phyloP scores from a whole-genome alignment of 2,113 vertebrate genomes.

The Anguilla rostrata region DNA sequence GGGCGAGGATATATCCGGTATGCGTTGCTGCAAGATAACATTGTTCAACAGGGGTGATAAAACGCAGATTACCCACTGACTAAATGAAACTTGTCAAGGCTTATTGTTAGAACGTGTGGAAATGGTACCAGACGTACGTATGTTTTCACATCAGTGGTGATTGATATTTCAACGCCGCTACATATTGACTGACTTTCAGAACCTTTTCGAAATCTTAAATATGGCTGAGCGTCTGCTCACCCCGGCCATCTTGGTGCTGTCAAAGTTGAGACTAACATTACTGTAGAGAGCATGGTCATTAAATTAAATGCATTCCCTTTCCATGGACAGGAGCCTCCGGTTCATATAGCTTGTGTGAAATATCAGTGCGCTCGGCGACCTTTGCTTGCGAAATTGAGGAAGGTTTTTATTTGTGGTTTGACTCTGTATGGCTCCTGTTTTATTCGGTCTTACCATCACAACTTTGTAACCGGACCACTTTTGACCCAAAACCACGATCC shows the following conservation, averaged over 20 bases:
- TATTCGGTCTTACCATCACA: background rate
- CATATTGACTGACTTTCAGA: background rate
- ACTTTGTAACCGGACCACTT: background rate
- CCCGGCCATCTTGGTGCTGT: background rate
- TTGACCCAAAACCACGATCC: too few species aligned
- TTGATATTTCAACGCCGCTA: background rate
- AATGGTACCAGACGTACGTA: background rate
- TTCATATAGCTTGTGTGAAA: background rate
- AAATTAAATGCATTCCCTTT: background rate
- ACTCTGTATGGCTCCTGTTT: background rate
- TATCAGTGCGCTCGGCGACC: background rate
- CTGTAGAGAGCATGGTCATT: background rate
- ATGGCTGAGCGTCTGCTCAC: background rate
- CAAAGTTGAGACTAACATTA: background rate
- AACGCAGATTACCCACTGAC: background rate
- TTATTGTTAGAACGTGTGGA: background rate
- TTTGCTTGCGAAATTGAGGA: background rate
- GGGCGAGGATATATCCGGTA: background rate
- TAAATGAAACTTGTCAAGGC: background rate
- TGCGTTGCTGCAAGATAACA: background rate
- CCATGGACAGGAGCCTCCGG: background rate
- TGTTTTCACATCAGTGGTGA: background rate
- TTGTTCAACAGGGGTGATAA: background rate
- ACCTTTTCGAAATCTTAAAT: background rate
- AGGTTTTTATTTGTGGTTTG: background rate